phyloP scores from a whole-genome alignment of 2,888 invertebrate species.

The Metalampra italica region DNA sequence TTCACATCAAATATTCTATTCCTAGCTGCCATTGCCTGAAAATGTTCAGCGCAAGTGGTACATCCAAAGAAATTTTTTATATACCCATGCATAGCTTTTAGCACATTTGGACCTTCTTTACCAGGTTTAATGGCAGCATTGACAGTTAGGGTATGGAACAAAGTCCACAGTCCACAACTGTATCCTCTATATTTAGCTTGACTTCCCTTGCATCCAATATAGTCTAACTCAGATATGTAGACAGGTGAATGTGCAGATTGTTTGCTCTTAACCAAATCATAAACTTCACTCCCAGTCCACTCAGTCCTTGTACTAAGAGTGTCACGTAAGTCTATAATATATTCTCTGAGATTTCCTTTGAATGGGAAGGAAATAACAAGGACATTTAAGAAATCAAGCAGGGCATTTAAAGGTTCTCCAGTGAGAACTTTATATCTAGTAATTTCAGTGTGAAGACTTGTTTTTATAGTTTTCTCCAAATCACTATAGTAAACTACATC shows the following conservation, averaged over 20 bases:
- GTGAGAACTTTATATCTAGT: slow-evolving; percentile 82
- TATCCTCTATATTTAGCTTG: slow-evolving; percentile 87
- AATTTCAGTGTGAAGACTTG: slow-evolving; percentile 91
- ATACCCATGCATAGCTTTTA: slow-evolving; percentile 92
- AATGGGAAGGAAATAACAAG: slow-evolving; percentile 90
- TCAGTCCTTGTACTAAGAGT: slow-evolving; percentile 65
- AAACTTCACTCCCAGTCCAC: slow-evolving; percentile 80
- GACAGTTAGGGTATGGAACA: slow-evolving; percentile 95
- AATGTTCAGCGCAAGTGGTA: slow-evolving; percentile 92
- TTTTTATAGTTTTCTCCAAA: slow-evolving; percentile 91
- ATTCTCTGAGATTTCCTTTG: slow-evolving; percentile 80
- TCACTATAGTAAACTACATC: slow-evolving; percentile 90
- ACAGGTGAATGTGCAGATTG: slow-evolving; percentile 78
- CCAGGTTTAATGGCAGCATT: slow-evolving; percentile 79
- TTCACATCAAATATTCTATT: slow-evolving; percentile 84
- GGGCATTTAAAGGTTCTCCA: slow-evolving; percentile 84
- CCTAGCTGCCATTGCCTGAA: slow-evolving; percentile 88
- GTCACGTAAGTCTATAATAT: slow-evolving; percentile 80
- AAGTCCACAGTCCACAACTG: slow-evolving; percentile 96
- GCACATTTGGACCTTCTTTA: slow-evolving; percentile 81
- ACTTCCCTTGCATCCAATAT: slow-evolving; percentile 91
- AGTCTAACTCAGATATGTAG: slow-evolving; percentile 75
- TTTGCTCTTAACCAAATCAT: slow-evolving; percentile 70
- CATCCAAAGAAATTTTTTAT: slow-evolving; percentile 96
- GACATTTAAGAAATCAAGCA: slow-evolving; percentile 85